A percentile compares a stretch with the other conserved stretches of the same genome.
Conservation (phyloP, 2,113 vertebrate species). For the Catharus bicknelli region DNA sequence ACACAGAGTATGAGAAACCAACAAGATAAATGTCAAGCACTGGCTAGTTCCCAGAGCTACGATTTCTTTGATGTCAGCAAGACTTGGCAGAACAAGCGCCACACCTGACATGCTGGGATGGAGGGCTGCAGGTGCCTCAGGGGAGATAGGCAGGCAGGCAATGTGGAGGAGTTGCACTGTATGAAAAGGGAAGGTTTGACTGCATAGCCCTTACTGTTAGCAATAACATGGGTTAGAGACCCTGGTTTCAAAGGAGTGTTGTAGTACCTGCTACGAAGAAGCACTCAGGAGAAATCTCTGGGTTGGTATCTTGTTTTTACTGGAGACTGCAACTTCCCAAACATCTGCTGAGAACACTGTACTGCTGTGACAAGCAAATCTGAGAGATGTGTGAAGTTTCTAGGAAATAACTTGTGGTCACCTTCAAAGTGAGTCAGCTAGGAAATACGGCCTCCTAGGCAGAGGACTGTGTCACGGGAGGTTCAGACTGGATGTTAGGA, state of each 20-base stretch:
- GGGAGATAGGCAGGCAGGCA: background rate
- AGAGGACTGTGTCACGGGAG: background rate
- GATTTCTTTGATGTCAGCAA: background rate
- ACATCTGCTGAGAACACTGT: background rate
- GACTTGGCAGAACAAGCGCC: background rate
- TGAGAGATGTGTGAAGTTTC: background rate
- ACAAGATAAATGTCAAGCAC: background rate
- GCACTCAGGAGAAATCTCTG: background rate
- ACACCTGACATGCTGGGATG: background rate
- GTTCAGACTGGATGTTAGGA: background rate
- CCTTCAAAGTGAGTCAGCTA: background rate
- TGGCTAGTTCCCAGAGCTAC: background rate
- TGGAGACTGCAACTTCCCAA: background rate
- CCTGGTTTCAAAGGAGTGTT: background rate
- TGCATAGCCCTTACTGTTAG: background rate
- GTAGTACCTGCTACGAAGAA: background rate
- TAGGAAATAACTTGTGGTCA: background rate
- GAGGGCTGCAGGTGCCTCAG: background rate
- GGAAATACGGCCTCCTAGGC: background rate
- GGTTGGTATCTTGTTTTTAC: background rate
- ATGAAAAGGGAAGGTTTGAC: background rate
- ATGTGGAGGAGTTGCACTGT: background rate
- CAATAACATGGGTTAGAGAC: fast-evolving
- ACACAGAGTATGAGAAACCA: background rate
- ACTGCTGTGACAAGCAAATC: background rate